Conservation (phyloP, 1,140 invertebrate species). For the Aradophagus sp. region DNA sequence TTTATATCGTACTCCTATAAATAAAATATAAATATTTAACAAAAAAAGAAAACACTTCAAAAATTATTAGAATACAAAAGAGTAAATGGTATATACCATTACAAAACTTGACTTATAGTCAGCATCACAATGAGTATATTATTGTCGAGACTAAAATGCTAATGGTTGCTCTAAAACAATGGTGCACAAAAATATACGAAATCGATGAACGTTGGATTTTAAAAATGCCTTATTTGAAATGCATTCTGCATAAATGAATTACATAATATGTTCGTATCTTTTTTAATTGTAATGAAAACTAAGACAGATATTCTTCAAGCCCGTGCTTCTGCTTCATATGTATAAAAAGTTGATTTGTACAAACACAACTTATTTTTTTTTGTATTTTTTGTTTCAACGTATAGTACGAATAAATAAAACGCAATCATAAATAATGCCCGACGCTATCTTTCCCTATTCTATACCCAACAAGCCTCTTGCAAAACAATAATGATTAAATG, state of each 20-base stretch:
- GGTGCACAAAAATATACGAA: not conserved
- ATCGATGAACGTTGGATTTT: too few species aligned
- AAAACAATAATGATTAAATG: slow-evolving; percentile 1
- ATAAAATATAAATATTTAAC: slow-evolving; percentile 7
- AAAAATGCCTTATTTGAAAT: too few species aligned
- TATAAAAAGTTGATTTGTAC: not conserved
- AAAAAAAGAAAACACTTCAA: slow-evolving; percentile 14
- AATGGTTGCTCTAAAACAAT: not conserved
- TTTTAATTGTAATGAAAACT: too few species aligned
- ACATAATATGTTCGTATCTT: too few species aligned
- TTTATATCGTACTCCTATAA: not conserved
- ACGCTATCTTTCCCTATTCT: not conserved
- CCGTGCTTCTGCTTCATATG: not conserved
- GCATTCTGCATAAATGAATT: too few species aligned
- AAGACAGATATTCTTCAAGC: too few species aligned
- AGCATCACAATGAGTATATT: slow-evolving; percentile 20
- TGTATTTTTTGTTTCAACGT: not conserved
- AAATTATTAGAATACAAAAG: not conserved
- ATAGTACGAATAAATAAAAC: slow-evolving; percentile 4
- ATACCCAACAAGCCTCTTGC: slow-evolving; percentile 9
- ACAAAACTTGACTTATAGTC: slow-evolving; percentile 5
- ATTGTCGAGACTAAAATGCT: not conserved
- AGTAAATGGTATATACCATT: slow-evolving; percentile 6
- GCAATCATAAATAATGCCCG: slow-evolving; percentile 22
- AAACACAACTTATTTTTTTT: not conserved